Conservation (phyloP, 2,888 invertebrate species). For the Crossocerus cetratus region DNA sequence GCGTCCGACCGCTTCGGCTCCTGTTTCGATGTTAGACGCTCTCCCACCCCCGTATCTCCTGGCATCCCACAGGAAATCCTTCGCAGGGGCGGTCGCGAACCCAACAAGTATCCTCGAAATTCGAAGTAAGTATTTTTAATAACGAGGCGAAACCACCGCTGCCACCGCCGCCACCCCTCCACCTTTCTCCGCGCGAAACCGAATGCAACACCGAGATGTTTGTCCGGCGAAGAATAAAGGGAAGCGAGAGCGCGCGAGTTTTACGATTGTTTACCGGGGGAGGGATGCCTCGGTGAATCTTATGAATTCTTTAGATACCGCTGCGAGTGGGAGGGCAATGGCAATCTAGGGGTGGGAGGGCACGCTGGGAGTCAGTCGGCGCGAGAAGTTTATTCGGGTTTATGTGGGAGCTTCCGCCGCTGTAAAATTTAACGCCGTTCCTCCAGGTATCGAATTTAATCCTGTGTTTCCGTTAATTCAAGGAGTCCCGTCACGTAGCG, state of each 20-base stretch:
- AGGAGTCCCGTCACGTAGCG: slow-evolving; percentile 50
- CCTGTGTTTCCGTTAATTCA: slow-evolving; percentile 46
- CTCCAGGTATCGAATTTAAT: slow-evolving; percentile 50
- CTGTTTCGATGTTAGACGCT: background rate
- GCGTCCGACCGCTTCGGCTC: background rate
- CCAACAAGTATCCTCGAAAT: slow-evolving; percentile 23
- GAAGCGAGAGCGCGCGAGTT: slow-evolving; percentile 45
- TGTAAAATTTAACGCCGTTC: slow-evolving; percentile 54
- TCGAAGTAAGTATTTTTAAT: slow-evolving; percentile 53
- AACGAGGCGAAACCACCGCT: slow-evolving; percentile 13
- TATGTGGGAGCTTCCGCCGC: slow-evolving; percentile 30
- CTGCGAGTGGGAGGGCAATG: slow-evolving; percentile 45
- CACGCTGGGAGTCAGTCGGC: slow-evolving; percentile 1
- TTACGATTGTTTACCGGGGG: slow-evolving; percentile 56
- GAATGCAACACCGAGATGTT: slow-evolving; percentile 41
- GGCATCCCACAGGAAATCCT: too few species aligned
- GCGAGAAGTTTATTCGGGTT: slow-evolving; percentile 48
- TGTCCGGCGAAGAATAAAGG: slow-evolving; percentile 42
- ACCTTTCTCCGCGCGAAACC: slow-evolving; percentile 5
- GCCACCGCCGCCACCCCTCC: background rate
- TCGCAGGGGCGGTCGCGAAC: background rate
- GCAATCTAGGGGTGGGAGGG: slow-evolving; percentile 41
- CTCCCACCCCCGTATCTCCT: background rate
- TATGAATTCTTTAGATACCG: slow-evolving; percentile 63
- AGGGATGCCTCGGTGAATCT: slow-evolving; percentile 55